These are phyloP conservation scores for Drosophila pandora DNA, from an alignment of 1,140 invertebrate genomes.

Conservation along the genomic window DNA sequence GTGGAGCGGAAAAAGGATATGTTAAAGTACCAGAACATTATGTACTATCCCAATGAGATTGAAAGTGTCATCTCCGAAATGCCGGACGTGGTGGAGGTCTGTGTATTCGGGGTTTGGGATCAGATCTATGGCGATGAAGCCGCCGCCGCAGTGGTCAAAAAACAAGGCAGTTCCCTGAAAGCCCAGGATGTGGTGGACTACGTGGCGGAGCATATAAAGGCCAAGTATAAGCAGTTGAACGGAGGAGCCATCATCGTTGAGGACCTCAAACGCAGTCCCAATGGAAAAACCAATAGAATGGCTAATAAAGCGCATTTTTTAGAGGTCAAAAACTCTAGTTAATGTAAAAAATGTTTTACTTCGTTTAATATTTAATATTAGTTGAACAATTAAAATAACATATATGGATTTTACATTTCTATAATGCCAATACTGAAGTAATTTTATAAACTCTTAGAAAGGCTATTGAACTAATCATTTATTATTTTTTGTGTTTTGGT, in stretches of 20 bases:
- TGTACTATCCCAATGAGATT: constrained; percentile 75
- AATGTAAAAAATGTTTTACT: background rate
- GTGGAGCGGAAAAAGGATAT: constrained; percentile 88
- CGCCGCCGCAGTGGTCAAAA: constrained; percentile 64
- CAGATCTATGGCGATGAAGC: constrained; percentile 56
- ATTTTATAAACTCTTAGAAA: background rate
- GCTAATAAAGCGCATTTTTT: constrained; percentile 60
- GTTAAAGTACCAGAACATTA: constrained; percentile 81
- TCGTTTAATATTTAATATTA: background rate
- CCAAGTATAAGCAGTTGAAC: constrained; percentile 74
- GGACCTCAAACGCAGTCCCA: constrained; percentile 68
- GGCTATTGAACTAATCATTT: background rate
- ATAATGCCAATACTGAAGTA: too few relatives aligned
- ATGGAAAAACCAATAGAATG: constrained; percentile 65
- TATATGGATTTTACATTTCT: too few relatives aligned
- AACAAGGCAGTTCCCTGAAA: constrained; percentile 23
- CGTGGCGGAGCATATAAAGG: constrained; percentile 33
- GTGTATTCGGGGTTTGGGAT: constrained; percentile 70
- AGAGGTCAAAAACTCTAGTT: constrained; percentile 21
- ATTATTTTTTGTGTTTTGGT: background rate
- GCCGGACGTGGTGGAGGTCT: constrained; percentile 62
- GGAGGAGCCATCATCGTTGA: constrained; percentile 84
- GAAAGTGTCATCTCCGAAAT: constrained; percentile 58
- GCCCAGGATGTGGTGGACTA: constrained; percentile 65
- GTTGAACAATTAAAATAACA: too few relatives aligned